A percentile compares a stretch with the other conserved stretches of the same genome.
These are phyloP conservation scores for Cyclargus thomasi DNA, from an alignment of 1,140 invertebrate genomes.

Conservation along the genomic window DNA sequence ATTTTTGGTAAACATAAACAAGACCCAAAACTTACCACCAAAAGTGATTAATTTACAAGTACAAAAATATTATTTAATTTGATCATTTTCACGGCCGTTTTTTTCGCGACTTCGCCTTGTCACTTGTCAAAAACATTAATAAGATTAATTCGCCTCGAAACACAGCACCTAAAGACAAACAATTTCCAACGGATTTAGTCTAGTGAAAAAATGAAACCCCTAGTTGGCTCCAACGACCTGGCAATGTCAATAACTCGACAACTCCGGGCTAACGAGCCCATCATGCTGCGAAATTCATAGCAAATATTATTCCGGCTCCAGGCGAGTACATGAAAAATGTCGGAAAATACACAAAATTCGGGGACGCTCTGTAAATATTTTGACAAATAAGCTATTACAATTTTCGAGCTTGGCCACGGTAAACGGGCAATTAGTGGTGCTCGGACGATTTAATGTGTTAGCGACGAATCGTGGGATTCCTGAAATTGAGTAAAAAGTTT, in stretches of 20 bases:
- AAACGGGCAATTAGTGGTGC: background rate
- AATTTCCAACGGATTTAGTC: conserved; percentile 27
- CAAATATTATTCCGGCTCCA: conserved; percentile 38
- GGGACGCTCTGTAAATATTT: conserved; percentile 8
- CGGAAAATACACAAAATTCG: conserved; percentile 1
- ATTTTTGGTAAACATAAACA: too few species aligned
- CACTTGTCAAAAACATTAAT: background rate
- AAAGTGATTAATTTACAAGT: too few species aligned
- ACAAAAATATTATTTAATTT: too few species aligned
- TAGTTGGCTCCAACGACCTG: conserved; percentile 38
- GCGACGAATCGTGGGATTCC: too few species aligned
- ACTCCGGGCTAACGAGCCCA: conserved; percentile 34
- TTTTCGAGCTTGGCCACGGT: background rate
- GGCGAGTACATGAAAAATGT: conserved; percentile 28
- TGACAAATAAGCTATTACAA: conserved; percentile 10
- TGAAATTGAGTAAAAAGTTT: too few species aligned
- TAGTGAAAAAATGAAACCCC: conserved; percentile 30
- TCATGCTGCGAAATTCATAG: conserved; percentile 28
- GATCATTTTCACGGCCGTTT: background rate
- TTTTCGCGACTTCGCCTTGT: background rate
- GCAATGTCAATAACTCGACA: conserved; percentile 39
- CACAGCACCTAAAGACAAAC: conserved; percentile 19
- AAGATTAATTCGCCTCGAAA: conserved; percentile 22
- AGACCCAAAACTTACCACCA: too few species aligned
- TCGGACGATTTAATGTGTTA: background rate